Evolutionary conservation across 2,888 invertebrate species (phyloP), one percentile per base, ranked within the genome.

Genomic region (Machimus atricapillus): DNA sequence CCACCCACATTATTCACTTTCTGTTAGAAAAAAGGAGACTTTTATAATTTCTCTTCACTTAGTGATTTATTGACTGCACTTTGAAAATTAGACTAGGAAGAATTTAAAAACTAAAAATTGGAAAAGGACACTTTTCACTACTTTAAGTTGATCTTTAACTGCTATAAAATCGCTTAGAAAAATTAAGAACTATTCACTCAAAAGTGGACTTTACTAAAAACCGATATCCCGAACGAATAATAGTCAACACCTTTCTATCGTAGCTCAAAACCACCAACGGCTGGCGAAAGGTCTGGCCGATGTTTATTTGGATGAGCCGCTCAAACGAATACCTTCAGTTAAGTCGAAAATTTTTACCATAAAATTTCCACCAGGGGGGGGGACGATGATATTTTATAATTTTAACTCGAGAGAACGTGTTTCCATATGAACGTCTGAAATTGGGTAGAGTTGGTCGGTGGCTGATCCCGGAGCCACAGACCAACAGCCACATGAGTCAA

Each of bases 351-450:
- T 23, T 66, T 88, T 87, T 66, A 34, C 86, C 86, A 88, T 87
- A 85, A 88, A 88, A 87, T 87, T 85, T 87, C 76, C 88, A 87
- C 82, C 77, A 56, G 40, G 19, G 58, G 7, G 34, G 34, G 5
- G 34, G 34, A 34, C 34, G 66, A 88, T 87, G 87, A 88, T 87
- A 88, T 88, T 88, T 87, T 88, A 88, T 88, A 87, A 88, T 87
- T 88, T 88, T 86, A 87, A 86, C 87, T 81, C 87, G n/a, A 82
- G 82, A 82, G 76, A 23, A 52, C 74, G 40, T 81, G 82, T 87
- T 76, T 83, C 83, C 88, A 87, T 85, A 88, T 85, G 86, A 88
- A 85, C 85, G 88, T 87, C 88, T 82, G 74, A 87, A 87, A 85
- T 85, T 85, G 77, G 85, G 56, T 43, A 81, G 81, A 87, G 87